Evolutionary conservation across 2,113 vertebrate genomes (phyloP).

Genomic region (Coracopsis vasa): DNA sequence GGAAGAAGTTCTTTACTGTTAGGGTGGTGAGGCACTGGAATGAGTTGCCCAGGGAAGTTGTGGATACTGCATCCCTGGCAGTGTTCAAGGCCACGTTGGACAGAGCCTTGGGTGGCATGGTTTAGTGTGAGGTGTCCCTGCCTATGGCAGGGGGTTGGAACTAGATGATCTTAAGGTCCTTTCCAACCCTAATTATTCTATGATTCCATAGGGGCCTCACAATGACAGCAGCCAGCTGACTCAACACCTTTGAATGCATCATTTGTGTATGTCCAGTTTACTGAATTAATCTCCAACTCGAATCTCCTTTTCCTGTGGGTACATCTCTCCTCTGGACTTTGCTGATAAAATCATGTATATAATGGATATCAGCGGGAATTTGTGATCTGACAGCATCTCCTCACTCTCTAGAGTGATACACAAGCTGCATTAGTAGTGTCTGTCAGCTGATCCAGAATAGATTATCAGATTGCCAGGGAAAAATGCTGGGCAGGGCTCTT

Average conservation of each 20-base stretch:
- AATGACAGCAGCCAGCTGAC: neutral
- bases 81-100: too few species aligned
- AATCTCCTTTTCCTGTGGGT: neutral
- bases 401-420: neutral
- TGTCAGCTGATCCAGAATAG: neutral
- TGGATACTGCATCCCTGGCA: too few species aligned
- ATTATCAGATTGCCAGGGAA: neutral
- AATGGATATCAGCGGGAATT: neutral
- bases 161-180: too few species aligned
- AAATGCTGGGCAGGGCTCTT: neutral
- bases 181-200: too few species aligned
- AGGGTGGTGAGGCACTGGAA: too few species aligned
- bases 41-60: too few species aligned
- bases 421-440: neutral
- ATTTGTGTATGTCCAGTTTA: neutral
- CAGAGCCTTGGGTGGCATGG: too few species aligned
- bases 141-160: too few species aligned
- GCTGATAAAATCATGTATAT: neutral
- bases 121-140: too few species aligned
- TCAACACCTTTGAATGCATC: neutral
- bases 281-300: neutral
- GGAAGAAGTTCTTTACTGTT: too few species aligned
- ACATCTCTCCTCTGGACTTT: neutral
- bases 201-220: neutral
- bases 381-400: neutral